Evolutionary conservation across 2,113 vertebrate genomes (phyloP).

Genomic region (Lamprotornis superbus): DNA sequence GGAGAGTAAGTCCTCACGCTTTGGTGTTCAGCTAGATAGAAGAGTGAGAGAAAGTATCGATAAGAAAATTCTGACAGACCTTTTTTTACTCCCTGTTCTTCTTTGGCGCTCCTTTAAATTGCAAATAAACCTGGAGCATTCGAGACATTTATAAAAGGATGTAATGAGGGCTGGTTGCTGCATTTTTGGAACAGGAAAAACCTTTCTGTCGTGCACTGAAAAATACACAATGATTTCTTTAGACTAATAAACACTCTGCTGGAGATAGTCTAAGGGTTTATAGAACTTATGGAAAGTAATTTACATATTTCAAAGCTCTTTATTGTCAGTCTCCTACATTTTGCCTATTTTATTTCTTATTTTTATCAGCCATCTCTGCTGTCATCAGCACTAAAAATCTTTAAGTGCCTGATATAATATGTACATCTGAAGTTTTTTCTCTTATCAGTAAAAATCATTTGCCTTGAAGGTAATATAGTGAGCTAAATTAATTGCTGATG

Average conservation of each 20-base stretch:
- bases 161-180: not conserved
- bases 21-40: not conserved
- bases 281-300: constrained; percentile 5
- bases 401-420: not conserved
- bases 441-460: not conserved
- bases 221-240: not conserved
- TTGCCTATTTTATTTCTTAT: constrained; percentile 11
- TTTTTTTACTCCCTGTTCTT: not conserved
- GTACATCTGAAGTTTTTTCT: not conserved
- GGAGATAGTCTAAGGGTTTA: not conserved
- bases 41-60: not conserved
- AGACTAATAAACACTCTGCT: not conserved
- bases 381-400: constrained; percentile 2
- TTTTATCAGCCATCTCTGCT: not conserved
- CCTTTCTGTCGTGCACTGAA: not conserved
- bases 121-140: not conserved
- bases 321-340: constrained; percentile 5
- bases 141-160: not conserved
- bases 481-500: constrained; percentile 10
- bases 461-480: not conserved
- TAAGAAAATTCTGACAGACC: constrained; percentile 1
- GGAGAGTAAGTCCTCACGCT: not conserved
- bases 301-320: not conserved
- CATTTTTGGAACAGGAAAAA: not conserved
- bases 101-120: constrained; percentile 6